Base-by-base conservation (phyloP, 2,888 invertebrate genomes). In the Heliconius aoede region DNA sequence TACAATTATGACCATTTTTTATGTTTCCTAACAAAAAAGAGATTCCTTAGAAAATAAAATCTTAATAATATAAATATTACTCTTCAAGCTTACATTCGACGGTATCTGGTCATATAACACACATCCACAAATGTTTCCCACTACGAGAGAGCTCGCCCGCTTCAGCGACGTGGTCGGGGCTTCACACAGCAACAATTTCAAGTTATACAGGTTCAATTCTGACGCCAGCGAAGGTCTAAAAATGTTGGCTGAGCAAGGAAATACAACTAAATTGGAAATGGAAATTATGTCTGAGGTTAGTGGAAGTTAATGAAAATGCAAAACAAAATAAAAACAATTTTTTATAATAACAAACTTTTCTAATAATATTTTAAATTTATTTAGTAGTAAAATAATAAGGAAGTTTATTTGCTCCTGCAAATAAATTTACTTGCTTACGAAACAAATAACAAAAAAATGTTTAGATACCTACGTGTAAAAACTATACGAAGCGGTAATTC, bases 141-240 rank as follows among this genome's bases (percentile, higher is more conserved):
- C 61, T 7, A 73, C 80, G 7, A 78, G 83, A 0, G 79, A 77
- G 55, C 30, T 79, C n/a, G 81, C 79, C 0, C 86, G 89, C 24
- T 94, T 93, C 80, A 94, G 94, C 76, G 94, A 93, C 68, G 87
- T 94, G 1, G 93, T 94, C 0, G 94, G 94, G 0, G 94, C 94
- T 0, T 92, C 93, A 0, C 94, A 94, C 76, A 89, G 85, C 77
- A 89, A 88, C 58, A 87, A 89, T 60, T 92, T 87, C 68, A 84
- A 83, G 40, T 79, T 93, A 0, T 94, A 88, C 83, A 90, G 89
- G 73, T 87, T 84, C 36, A 88, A 90, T 58, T 83, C 88, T 0
- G 90, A 90, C 73, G 93, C 94, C 8, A 86, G 86, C 8, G 81
- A 83, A 0, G 94, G 93, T 0, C 81, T 94, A 5, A 88, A 89